Evolutionary conservation across 2,797 vertebrate species (phyloP), one percentile per base, ranked within the genome.

Genomic region (Sebastes oblongus): DNA sequence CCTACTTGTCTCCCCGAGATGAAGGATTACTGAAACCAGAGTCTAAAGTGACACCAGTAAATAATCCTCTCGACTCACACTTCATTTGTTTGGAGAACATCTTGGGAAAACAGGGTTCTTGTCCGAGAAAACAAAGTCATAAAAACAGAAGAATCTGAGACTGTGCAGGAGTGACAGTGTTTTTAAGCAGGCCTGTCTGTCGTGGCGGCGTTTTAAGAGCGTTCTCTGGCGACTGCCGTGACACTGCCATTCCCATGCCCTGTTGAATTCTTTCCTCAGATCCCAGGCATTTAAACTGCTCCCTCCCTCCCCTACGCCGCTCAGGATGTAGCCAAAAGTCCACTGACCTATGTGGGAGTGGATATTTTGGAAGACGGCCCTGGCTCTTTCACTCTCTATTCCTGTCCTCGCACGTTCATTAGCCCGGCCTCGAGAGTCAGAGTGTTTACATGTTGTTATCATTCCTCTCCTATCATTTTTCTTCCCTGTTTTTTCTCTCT

Each of bases 191-290:
- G 88, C 81, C 75, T 13, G 84, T 83, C 88, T 74, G 91, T 81
- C 75, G 80, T 77, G 95, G 92, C 93, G 94, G 96, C 96, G 96
- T 97, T 97, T 97, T 95, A 97, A 97, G 96, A 96, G 94, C 96
- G 94, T 95, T 96, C 95, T 97, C 96, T 96, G 96, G 95, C 96
- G 96, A 96, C 96, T 95, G 96, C 95, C 92, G 93, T 95, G 96
- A 97, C 96, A 96, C 93, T 93, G 92, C 85, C 94, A 96, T 98
- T 99, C 98, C 97, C 97, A 99, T 98, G 98, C 97, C 97, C 97
- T 94, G 91, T 92, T 86, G 84, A 97, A 99, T 98, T 98, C 97
- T 96, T 97, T 91, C 92, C 93, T 93, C 94, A 94, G 95, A 94
- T 96, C 96, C 93, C 92, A 93, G 89, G 92, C 93, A 93, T 93